Evolutionary conservation across 2,888 invertebrate species (phyloP), one percentile per base, ranked within the genome.

Genomic region (Epirrita christyi): DNA sequence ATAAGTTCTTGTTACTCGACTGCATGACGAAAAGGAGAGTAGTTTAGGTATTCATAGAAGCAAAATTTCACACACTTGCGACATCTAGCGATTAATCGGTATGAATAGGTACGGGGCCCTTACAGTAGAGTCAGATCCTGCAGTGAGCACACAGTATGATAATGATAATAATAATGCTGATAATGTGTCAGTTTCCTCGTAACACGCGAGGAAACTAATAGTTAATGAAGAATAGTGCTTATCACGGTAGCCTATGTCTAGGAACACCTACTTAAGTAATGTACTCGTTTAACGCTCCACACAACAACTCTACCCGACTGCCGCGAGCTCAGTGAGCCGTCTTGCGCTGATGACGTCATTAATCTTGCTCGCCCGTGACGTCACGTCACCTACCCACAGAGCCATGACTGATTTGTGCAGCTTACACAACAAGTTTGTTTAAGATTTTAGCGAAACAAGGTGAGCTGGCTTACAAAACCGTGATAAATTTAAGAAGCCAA

Each of bases 331-430:
- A 63, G 61, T 52, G 66, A 59, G 60, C 52, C 59, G 59, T 59
- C 50, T 55, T 29, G 46, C 40, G 50, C 56, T 63, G 65, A 63
- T 65, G 65, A 65, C 63, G 61, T 65, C 67, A 68, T 68, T 57
- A 65, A 67, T 67, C 65, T 60, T 47, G 58, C 46, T 53, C n/a
- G 59, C 34, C 40, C 32, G 65, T 63, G 62, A 65, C 66, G 64
- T 64, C 64, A 65, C 62, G 43, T 41, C 55, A 45, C 41, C 46
- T 36, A 38, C 57, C 50, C 15, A 14, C 42, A 43, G 15, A 37
- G 13, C 42, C 58, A 21, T 46, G 37, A 59, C 54, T 54, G 46
- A 54, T 54, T 32, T 40, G 41, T 42, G 41, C 28, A 42, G 52
- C 29, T 32, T 32, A 21, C 2, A 21, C 4, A 43, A 49, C 53